phyloP scores from a whole-genome alignment of 1,140 invertebrate species.

The Ceratina japonica region DNA sequence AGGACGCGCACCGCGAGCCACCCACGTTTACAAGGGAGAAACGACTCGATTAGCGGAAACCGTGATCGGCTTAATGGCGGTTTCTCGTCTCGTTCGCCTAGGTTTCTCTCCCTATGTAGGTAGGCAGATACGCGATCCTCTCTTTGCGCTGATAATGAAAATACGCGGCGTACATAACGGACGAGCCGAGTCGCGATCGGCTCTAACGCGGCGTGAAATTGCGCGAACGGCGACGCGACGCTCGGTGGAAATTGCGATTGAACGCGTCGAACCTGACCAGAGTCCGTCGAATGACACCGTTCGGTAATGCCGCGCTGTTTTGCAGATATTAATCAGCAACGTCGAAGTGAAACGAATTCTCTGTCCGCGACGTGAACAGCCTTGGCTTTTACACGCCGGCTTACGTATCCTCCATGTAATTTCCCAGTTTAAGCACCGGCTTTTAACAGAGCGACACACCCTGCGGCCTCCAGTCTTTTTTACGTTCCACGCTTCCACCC shows the following conservation, averaged over 20 bases:
- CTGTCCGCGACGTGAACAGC: background rate
- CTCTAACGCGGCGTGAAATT: constrained; percentile 52
- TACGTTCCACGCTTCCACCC: background rate
- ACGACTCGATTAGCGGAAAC: constrained; percentile 45
- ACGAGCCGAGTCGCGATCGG: constrained; percentile 24
- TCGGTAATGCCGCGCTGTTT: too few relatives aligned
- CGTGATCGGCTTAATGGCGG: constrained; percentile 30
- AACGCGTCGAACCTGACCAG: constrained; percentile 6
- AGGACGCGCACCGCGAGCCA: constrained; percentile 10
- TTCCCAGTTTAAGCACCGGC: constrained; percentile 2
- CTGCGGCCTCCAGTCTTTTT: background rate
- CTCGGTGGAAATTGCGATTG: constrained; percentile 27
- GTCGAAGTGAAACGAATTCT: background rate
- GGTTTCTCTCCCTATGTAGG: constrained; percentile 5
- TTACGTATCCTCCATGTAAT: background rate
- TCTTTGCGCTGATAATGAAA: background rate
- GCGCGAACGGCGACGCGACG: constrained; percentile 8
- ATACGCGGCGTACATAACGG: background rate
- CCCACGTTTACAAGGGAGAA: constrained; percentile 32
- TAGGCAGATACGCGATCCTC: background rate
- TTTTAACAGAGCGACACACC: constrained; percentile 26
- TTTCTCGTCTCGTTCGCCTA: constrained; percentile 24
- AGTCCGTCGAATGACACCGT: background rate
- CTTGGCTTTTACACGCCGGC: background rate
- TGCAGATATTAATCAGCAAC: constrained; percentile 17